These are phyloP conservation scores for Sceloporus undulatus DNA, from an alignment of 2,113 vertebrate genomes.

Conservation along the genomic window DNA sequence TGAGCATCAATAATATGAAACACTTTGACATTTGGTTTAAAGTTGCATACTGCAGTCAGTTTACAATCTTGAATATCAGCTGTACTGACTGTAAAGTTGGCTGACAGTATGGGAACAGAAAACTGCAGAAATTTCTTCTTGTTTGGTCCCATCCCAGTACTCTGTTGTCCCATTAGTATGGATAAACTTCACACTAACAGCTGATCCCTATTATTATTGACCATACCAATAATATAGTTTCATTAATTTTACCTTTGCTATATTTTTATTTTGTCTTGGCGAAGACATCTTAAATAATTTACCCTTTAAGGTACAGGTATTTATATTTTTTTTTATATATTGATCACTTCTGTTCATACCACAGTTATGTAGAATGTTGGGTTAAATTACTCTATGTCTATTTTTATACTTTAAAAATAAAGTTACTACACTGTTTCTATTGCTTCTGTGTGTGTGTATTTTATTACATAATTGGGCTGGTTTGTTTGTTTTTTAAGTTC, in stretches of 20 bases:
- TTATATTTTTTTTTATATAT: background rate
- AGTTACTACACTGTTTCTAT: background rate
- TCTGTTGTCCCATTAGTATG: background rate
- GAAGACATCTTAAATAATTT: background rate
- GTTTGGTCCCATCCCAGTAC: background rate
- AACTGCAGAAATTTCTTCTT: background rate
- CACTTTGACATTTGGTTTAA: background rate
- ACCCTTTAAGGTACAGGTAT: slow-evolving; percentile 1
- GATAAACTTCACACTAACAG: background rate
- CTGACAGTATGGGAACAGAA: background rate
- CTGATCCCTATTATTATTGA: background rate
- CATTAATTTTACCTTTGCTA: background rate
- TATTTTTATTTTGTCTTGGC: background rate
- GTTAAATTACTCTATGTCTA: background rate
- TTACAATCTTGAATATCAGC: background rate
- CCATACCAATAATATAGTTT: background rate
- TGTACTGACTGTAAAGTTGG: background rate
- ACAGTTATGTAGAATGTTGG: background rate
- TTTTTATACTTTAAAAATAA: slow-evolving; percentile 29
- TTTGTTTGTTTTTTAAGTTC: too few species aligned
- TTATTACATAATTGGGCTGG: background rate
- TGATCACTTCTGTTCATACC: background rate
- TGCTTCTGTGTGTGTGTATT: background rate
- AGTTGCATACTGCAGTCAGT: background rate
- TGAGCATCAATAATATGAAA: background rate